Evolutionary conservation across 2,113 vertebrate genomes (phyloP), one percentile per base, ranked within the genome.

Genomic region (Microtus montanus): DNA sequence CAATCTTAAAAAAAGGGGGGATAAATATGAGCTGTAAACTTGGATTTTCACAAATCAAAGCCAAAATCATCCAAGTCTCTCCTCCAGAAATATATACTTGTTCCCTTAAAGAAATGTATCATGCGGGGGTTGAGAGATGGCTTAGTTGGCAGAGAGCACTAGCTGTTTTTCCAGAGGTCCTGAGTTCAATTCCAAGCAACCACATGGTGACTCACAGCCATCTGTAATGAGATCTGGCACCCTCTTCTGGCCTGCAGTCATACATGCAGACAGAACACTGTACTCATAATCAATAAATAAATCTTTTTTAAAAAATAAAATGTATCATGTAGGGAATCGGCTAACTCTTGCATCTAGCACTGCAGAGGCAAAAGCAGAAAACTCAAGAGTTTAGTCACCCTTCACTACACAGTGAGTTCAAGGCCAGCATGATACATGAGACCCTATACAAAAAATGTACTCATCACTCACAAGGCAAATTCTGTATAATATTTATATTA

Each of bases 1-100:
- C 8, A 80, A 68, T 82, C 38, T 54, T 78, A 24, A 93, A 13
- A 80, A 80, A 80, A 33, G 1, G 10, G 4, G n/a, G 47, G 47
- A 44, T 1, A 9, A 30, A 78, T 79, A 93, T 87, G 73, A 73
- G 66, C 33, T 96, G 11, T 84, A 96, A 93, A 96, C 24, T n/a
- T 88, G 87, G 4, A 68, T 4, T 78, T 96, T 64, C 44, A 74
- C 73, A 94, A 87, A 19, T 44, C n/a, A 92, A 41, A 47, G 1
- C 83, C 74, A 91, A 92, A 83, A 49, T 26, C 26, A 85, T 87
- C 19, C 19, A 61, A n/a, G 33, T 24, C 8, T 73, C 19, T 10
- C 63, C 47, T 71, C 71, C 63, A 70, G 15, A n/a, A 35, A 19
- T 64, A 95, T 19, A 84, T 24, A 75, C 61, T 68, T 87, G 54